Conservation (phyloP, 2,113 vertebrate genomes). For the Aphyosemion australe region DNA sequence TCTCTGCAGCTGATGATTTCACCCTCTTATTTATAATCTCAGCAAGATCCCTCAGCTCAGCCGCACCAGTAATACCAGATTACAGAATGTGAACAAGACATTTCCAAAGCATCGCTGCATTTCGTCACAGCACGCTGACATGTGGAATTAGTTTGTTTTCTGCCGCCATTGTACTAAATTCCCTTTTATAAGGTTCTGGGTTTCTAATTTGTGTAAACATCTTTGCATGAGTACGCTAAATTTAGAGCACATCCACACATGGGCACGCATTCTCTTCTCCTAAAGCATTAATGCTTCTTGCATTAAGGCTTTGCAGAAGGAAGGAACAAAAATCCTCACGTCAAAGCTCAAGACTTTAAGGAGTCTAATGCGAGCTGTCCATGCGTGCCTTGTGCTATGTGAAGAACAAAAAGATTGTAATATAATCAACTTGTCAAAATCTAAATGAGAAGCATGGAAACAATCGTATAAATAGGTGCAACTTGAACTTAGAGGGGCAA, state of each 20-base stretch:
- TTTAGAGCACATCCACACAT: constrained; percentile 54
- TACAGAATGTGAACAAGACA: constrained; percentile 4
- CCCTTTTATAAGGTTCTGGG: constrained; percentile 5
- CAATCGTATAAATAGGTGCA: not conserved
- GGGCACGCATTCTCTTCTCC: constrained; percentile 29
- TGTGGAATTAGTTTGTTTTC: constrained; percentile 13
- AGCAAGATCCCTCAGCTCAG: constrained; percentile 1
- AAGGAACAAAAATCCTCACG: constrained; percentile 36
- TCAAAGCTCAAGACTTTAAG: constrained; percentile 36
- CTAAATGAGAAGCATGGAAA: no score
- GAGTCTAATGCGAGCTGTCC: constrained; percentile 7
- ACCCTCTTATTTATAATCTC: constrained; percentile 12
- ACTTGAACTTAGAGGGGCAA: no score
- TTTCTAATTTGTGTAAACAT: constrained; percentile 15
- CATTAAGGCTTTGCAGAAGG: constrained; percentile 39
- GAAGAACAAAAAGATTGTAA: not conserved
- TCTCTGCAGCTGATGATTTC: constrained; percentile 14
- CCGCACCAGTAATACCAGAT: constrained; percentile 13
- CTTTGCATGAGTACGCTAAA: constrained; percentile 18
- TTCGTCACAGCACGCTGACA: constrained; percentile 10
- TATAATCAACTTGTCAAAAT: not conserved
- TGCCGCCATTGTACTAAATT: constrained; percentile 28
- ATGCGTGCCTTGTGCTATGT: constrained; percentile 2
- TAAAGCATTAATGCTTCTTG: constrained; percentile 55
- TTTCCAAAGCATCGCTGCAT: constrained; percentile 1